phyloP scores from a whole-genome alignment of 1,140 invertebrate genomes.

The Danaus melanippus region DNA sequence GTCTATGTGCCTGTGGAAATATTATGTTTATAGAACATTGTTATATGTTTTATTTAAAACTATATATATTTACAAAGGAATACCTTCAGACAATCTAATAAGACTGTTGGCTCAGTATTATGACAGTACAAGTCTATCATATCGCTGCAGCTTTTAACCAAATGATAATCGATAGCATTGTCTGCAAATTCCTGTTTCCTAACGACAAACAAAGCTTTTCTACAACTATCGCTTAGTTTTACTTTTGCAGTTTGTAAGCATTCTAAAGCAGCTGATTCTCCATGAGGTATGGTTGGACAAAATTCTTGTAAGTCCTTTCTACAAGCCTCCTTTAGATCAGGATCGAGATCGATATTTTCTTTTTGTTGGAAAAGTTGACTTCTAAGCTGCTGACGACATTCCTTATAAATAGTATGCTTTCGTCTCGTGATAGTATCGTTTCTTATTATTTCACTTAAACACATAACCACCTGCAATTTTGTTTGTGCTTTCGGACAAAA shows the following conservation, averaged over 20 bases:
- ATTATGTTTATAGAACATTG: neutral
- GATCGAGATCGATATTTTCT: constrained; percentile 89
- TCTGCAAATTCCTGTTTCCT: constrained; percentile 89
- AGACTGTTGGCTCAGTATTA: constrained; percentile 77
- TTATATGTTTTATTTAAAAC: neutral
- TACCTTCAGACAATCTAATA: constrained; percentile 82
- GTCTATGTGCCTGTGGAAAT: constrained; percentile 78
- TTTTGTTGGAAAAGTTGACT: constrained; percentile 91
- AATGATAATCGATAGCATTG: constrained; percentile 87
- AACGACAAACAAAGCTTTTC: constrained; percentile 86
- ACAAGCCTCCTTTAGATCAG: constrained; percentile 83
- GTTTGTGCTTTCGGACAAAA: constrained; percentile 84
- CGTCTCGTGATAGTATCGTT: constrained; percentile 89
- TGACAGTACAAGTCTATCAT: constrained; percentile 89
- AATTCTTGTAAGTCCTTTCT: constrained; percentile 82
- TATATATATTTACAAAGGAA: neutral
- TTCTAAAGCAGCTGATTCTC: constrained; percentile 86
- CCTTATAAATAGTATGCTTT: constrained; percentile 84
- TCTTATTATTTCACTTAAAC: constrained; percentile 90
- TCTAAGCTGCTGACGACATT: constrained; percentile 90
- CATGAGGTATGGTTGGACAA: constrained; percentile 81
- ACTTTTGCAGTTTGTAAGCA: constrained; percentile 84
- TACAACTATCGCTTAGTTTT: constrained; percentile 80
- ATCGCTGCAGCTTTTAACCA: constrained; percentile 85
- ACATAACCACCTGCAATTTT: constrained; percentile 92